These are phyloP conservation scores for Wasmannia auropunctata DNA, from an alignment of 1,140 invertebrate species.

Conservation along the genomic window DNA sequence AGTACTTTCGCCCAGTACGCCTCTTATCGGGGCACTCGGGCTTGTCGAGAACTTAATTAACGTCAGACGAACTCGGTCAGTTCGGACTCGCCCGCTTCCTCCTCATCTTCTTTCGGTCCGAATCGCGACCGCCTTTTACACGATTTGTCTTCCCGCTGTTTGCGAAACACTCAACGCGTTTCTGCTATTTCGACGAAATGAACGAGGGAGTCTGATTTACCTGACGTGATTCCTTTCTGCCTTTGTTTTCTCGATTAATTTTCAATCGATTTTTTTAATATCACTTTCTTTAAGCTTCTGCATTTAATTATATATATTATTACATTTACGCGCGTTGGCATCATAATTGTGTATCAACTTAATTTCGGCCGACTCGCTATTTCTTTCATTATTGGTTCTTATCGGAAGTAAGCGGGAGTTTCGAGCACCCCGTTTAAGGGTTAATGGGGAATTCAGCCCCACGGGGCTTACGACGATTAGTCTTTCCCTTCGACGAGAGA, in stretches of 20 bases:
- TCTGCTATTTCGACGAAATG: background rate
- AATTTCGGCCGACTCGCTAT: background rate
- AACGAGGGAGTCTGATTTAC: background rate
- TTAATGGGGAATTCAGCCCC: constrained; percentile 50
- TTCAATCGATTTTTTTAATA: background rate
- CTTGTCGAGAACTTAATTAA: constrained; percentile 49
- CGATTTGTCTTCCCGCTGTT: constrained; percentile 38
- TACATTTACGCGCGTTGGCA: background rate
- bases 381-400: constrained; percentile 27
- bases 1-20: background rate
- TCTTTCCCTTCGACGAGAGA: constrained; percentile 51
- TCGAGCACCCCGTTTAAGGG: constrained; percentile 39
- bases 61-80: constrained; percentile 39
- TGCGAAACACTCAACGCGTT: constrained; percentile 33
- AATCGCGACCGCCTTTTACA: background rate
- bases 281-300: background rate
- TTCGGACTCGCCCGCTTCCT: background rate
- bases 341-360: background rate
- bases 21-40: background rate
- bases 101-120: background rate
- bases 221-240: background rate
- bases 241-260: background rate
- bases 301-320: background rate
- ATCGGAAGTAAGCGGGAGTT: background rate
- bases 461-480: constrained; percentile 48